These are phyloP conservation scores for Apolygus lucorum DNA, from an alignment of 1,140 invertebrate genomes.

Conservation along the genomic window DNA sequence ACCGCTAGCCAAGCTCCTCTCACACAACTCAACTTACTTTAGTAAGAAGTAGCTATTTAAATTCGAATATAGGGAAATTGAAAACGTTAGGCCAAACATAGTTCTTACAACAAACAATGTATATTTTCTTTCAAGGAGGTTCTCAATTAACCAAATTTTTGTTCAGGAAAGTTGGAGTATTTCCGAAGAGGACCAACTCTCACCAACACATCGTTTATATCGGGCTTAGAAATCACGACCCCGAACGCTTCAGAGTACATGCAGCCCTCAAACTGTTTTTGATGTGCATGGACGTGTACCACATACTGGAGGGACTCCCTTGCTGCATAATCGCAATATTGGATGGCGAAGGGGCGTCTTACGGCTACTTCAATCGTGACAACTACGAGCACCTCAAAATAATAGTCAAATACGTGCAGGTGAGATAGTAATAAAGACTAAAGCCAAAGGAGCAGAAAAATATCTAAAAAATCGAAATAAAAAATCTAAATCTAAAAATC, in stretches of 20 bases:
- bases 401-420: not conserved
- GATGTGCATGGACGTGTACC: not conserved
- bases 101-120: no score
- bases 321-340: not conserved
- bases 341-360: not conserved
- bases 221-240: not conserved
- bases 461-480: no score
- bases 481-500: no score
- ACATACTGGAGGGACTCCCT: not conserved
- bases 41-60: no score
- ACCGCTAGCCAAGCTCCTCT: no score
- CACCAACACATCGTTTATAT: not conserved
- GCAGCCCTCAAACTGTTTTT: not conserved
- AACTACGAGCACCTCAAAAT: constrained; percentile 1
- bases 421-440: not conserved
- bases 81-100: no score
- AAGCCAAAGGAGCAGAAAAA: no score
- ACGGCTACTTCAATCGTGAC: not conserved
- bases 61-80: no score
- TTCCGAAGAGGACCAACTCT: not conserved
- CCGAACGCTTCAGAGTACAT: not conserved
- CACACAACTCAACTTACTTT: no score
- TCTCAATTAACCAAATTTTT: no score
- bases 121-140: no score
- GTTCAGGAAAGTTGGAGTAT: not conserved